Evolutionary conservation across 2,888 invertebrate genomes (phyloP).

Genomic region (Gari tellinella): DNA sequence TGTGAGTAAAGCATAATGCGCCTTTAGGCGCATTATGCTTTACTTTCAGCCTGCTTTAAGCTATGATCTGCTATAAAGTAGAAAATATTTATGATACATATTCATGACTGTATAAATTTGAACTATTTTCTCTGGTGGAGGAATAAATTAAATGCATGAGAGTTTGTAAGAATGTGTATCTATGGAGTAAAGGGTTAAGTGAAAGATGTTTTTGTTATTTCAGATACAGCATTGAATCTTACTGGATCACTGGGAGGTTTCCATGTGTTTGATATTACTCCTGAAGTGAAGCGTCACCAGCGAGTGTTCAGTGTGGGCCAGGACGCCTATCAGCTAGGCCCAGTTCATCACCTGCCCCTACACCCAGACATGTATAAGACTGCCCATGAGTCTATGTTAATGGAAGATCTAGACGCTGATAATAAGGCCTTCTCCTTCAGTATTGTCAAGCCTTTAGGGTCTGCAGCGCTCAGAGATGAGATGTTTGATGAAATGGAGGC

Average conservation of each 20-base stretch:
- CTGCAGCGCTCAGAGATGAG: neutral
- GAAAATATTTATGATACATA: too few species aligned
- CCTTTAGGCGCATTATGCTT: too few species aligned
- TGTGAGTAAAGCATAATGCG: too few species aligned
- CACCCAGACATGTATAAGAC: constrained; percentile 81
- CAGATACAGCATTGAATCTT: constrained; percentile 88
- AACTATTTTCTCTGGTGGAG: too few species aligned
- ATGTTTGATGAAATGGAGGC: constrained; percentile 12
- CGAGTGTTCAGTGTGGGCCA: constrained; percentile 87
- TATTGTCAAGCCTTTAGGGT: constrained; percentile 45
- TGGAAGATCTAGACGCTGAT: constrained; percentile 32
- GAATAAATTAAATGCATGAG: too few species aligned
- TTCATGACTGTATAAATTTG: too few species aligned
- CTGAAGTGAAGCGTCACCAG: constrained; percentile 92
- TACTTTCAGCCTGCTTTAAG: too few species aligned
- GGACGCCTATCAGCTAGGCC: constrained; percentile 29
- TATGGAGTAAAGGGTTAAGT: too few species aligned
- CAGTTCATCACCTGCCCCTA: constrained; percentile 27
- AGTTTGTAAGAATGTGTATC: neutral
- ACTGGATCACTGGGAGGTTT: constrained; percentile 96
- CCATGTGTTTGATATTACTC: constrained; percentile 93
- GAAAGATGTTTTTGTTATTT: constrained; percentile 4
- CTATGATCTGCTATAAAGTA: too few species aligned
- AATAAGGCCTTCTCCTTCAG: constrained; percentile 62
- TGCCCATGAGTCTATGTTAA: constrained; percentile 66